phyloP scores from a whole-genome alignment of 1,140 invertebrate species.

The Zaprionus gabonicus region DNA sequence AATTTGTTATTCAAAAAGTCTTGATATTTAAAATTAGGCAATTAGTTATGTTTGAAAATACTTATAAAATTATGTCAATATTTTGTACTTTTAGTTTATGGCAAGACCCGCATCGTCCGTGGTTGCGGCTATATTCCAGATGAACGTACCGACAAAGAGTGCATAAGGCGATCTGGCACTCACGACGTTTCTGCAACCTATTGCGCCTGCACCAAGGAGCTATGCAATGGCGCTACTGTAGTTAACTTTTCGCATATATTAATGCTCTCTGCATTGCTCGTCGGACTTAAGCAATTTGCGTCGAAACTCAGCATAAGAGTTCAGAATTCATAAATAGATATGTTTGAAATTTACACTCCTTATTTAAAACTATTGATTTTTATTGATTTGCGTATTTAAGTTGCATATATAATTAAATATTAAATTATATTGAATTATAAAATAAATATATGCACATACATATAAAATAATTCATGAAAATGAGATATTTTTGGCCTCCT shows the following conservation, averaged over 20 bases:
- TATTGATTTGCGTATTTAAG: not conserved
- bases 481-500: not conserved
- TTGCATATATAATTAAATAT: slow-evolving; percentile 4
- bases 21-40: too few relatives aligned
- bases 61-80: not conserved
- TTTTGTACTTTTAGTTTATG: slow-evolving; percentile 87
- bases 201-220: slow-evolving; percentile 90
- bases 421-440: not conserved
- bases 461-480: slow-evolving; percentile 1
- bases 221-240: slow-evolving; percentile 88
- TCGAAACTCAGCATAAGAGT: slow-evolving; percentile 68
- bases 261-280: slow-evolving; percentile 42
- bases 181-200: slow-evolving; percentile 90
- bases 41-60: not conserved
- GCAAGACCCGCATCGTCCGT: slow-evolving; percentile 89
- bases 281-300: slow-evolving; percentile 54
- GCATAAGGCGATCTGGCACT: slow-evolving; percentile 88
- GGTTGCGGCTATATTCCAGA: slow-evolving; percentile 90
- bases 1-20: too few relatives aligned
- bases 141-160: slow-evolving; percentile 86
- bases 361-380: slow-evolving; percentile 22
- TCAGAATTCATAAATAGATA: slow-evolving; percentile 67
- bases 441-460: slow-evolving; percentile 13
- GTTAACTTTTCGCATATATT: slow-evolving; percentile 38
- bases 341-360: slow-evolving; percentile 32